Evolutionary conservation across 2,888 invertebrate genomes (phyloP).

Genomic region (Drosophila paucipuncta): DNA sequence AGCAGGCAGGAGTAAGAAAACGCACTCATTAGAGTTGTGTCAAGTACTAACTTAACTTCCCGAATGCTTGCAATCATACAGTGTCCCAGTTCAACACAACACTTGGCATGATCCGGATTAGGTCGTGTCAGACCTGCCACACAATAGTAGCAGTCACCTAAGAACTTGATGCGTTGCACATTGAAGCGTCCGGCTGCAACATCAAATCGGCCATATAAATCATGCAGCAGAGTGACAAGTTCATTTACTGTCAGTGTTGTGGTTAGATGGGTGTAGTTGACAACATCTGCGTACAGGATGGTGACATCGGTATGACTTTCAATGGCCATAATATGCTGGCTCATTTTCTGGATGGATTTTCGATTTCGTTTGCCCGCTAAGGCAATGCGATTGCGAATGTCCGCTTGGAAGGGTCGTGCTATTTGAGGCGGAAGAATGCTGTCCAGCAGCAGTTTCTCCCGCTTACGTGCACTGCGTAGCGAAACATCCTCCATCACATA

Average conservation of each 20-base stretch:
- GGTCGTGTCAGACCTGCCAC: constrained; percentile 93
- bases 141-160: constrained; percentile 97
- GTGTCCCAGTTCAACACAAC: constrained; percentile 94
- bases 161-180: constrained; percentile 94
- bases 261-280: constrained; percentile 93
- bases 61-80: constrained; percentile 95
- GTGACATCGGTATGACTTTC: constrained; percentile 94
- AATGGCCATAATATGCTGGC: constrained; percentile 87
- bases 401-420: constrained; percentile 88
- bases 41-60: constrained; percentile 86
- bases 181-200: constrained; percentile 92
- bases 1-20: neutral
- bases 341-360: accelerated
- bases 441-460: constrained; percentile 87
- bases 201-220: constrained; percentile 96
- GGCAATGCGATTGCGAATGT: constrained; percentile 86
- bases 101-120: constrained; percentile 92
- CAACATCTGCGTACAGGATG: constrained; percentile 96
- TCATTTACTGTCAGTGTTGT: constrained; percentile 92
- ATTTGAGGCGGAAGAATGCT: constrained; percentile 95
- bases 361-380: neutral
- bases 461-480: constrained; percentile 39
- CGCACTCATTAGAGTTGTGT: neutral
- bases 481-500: constrained; percentile 49
- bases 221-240: constrained; percentile 94